Evolutionary conservation across 2,888 invertebrate species (phyloP).

Genomic region (Malacosoma neustria): DNA sequence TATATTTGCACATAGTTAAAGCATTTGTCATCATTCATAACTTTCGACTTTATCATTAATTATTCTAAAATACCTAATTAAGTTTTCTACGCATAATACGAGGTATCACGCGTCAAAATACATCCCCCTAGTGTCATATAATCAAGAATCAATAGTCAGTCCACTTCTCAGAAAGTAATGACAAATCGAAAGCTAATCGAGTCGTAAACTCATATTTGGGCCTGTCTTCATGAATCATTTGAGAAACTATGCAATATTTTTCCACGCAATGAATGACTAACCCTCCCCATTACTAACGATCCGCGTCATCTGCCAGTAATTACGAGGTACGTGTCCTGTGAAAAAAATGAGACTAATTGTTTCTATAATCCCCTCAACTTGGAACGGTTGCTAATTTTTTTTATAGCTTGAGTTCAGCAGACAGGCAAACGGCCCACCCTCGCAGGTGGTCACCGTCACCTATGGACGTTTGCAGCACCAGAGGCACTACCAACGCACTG

Average conservation of each 20-base stretch:
- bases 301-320: conserved; percentile 59
- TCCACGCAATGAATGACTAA: conserved; percentile 23
- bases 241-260: conserved; percentile 15
- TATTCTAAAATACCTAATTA: too few relatives aligned
- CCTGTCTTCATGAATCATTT: not conserved
- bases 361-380: conserved; percentile 29
- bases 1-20: too few relatives aligned
- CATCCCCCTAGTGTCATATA: not conserved
- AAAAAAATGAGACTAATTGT: conserved; percentile 53
- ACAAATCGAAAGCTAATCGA: not conserved
- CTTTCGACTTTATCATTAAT: too few relatives aligned
- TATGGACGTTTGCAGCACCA: too few relatives aligned
- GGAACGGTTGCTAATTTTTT: not conserved
- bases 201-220: not conserved
- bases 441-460: too few relatives aligned
- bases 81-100: too few relatives aligned
- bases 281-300: conserved; percentile 37
- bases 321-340: conserved; percentile 42
- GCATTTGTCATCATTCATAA: too few relatives aligned
- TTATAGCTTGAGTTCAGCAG: too few relatives aligned
- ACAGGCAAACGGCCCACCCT: too few relatives aligned
- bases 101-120: too few relatives aligned
- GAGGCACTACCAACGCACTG: too few relatives aligned
- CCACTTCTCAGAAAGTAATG: not conserved
- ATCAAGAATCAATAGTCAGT: not conserved